These are phyloP conservation scores for Drosophila pectinifera DNA, from an alignment of 1,140 invertebrate genomes.

Conservation along the genomic window DNA sequence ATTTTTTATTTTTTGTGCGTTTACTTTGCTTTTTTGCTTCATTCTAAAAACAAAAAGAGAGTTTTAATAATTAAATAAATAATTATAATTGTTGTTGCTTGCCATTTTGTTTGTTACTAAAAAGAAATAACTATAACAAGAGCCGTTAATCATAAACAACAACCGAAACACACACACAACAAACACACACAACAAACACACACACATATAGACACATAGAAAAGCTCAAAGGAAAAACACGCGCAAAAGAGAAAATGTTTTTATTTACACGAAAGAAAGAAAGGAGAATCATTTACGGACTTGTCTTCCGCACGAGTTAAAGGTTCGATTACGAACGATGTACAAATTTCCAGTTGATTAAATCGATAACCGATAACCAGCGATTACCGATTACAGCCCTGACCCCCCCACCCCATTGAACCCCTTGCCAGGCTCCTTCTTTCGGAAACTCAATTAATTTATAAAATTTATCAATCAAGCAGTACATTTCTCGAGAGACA, in stretches of 20 bases:
- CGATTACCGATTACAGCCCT: conserved; percentile 17
- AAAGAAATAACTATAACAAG: conserved; percentile 34
- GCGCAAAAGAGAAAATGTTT: conserved; percentile 40
- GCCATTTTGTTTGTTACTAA: conserved; percentile 57
- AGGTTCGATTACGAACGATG: conserved; percentile 38
- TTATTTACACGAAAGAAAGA: conserved; percentile 19
- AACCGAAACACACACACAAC: conserved; percentile 7
- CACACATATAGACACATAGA: conserved; percentile 19
- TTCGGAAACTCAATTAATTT: too few relatives aligned
- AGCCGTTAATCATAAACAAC: conserved; percentile 46
- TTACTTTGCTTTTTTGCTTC: conserved; percentile 29
- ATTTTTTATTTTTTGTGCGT: not conserved
- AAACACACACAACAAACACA: conserved; percentile 19
- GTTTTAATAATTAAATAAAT: conserved; percentile 28
- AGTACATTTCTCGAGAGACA: not conserved
- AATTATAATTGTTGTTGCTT: conserved; percentile 50
- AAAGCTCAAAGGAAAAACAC: conserved; percentile 52
- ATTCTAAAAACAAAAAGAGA: conserved; percentile 8
- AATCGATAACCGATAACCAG: conserved; percentile 28
- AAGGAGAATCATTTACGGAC: conserved; percentile 28
- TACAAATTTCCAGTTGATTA: conserved; percentile 43
- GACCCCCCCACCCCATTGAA: not conserved
- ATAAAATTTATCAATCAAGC: too few relatives aligned
- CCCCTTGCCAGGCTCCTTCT: not conserved
- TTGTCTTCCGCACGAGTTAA: conserved; percentile 47